Base-by-base conservation (phyloP, 2,113 vertebrate species). In the Pomatostomus ruficeps region DNA sequence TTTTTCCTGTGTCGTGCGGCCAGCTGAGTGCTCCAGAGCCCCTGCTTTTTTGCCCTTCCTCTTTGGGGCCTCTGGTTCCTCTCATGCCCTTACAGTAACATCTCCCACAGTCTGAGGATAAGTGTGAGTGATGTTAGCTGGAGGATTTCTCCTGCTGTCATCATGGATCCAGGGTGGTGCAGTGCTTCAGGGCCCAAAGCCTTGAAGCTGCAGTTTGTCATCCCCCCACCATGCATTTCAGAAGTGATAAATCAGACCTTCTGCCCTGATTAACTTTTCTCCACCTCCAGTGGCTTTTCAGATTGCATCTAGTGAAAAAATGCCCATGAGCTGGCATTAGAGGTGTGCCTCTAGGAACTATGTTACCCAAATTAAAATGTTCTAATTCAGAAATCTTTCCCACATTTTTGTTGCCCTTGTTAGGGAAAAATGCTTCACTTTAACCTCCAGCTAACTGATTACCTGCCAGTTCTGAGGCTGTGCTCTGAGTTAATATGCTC, bases 401-500 rank as follows among this genome's bases (percentile, higher is more conserved):
- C 26, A 73, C n/a, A 25, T 71, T 77, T 89, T 49, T 67, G 49
- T 51, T 95, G 88, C 42, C 73, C 66, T 93, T 73, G 42, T 91
- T 88, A 77, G 38, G 52, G 46, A 43, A 75, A 94, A 95, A 87
- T 35, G 22, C 17, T 80, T 25, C n/a, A 15, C 35, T 96, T 88
- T 22, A 79, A 89, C 62, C 33, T 88, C 36, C 79, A 88, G 82
- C 66, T 93, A 80, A 89, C 71, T 48, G 77, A 94, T 93, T 59
- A 78, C 73, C 82, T 93, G 71, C 57, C 84, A 92, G 57, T 76
- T 76, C 76, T 79, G 71, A 84, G 67, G 72, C 68, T 88, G 88
- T 67, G 84, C 59, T 91, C 46, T 38, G 91, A 96, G 96, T 85
- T 93, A 89, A 94, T 79, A 54, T 91, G 43, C 77, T 96, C 80